Evolutionary conservation across 64 coral and sea anemone genomes (phyloP).

Genomic region (Pachyseris speciosa): DNA sequence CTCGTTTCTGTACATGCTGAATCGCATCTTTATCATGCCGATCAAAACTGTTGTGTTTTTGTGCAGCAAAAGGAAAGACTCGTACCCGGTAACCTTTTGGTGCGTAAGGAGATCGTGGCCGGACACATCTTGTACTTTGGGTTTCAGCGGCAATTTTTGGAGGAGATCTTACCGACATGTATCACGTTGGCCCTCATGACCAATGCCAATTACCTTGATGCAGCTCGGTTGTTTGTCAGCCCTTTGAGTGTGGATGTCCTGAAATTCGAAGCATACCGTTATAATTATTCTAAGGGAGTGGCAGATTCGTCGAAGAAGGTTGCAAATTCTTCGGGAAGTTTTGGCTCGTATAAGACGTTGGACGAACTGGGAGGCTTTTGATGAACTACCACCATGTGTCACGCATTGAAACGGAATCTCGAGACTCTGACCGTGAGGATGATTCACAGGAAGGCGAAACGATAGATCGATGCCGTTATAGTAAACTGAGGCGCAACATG

Average conservation of each 20-base stretch:
- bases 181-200: not conserved
- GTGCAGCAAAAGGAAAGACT: not conserved
- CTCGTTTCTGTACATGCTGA: not conserved
- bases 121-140: not conserved
- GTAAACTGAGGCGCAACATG: not conserved
- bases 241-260: not conserved
- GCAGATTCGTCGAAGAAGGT: not conserved
- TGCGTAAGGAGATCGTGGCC: not conserved
- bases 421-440: not conserved
- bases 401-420: not conserved
- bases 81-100: not conserved
- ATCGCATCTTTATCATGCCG: not conserved
- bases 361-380: not conserved
- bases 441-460: not conserved
- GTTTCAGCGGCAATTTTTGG: not conserved
- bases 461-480: not conserved
- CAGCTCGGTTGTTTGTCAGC: not conserved
- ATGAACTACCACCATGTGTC: not conserved
- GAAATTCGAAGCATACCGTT: too few species aligned
- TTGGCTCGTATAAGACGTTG: not conserved
- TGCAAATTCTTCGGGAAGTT: not conserved
- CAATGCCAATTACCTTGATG: not conserved
- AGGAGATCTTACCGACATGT: not conserved
- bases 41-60: not conserved
- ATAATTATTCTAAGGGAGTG: too few species aligned